phyloP scores from a whole-genome alignment of 1,140 invertebrate genomes.

The Coboldia fuscipes region DNA sequence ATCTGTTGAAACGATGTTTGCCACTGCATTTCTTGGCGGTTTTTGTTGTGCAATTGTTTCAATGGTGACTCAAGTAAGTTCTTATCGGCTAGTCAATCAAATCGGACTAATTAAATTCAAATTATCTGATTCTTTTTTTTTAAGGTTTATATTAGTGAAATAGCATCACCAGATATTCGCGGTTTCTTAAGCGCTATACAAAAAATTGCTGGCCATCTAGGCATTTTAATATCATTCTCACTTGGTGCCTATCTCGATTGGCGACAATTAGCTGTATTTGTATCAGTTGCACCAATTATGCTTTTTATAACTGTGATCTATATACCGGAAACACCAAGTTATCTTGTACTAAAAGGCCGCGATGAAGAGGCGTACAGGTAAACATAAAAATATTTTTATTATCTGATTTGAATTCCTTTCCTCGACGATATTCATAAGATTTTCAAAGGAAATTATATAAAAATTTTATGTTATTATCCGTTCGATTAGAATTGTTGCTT shows the following conservation, averaged over 20 bases:
- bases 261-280: conserved; percentile 53
- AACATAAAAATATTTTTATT: too few species aligned
- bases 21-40: conserved; percentile 58
- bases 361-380: conserved; percentile 38
- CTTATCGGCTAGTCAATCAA: conserved; percentile 1
- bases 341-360: conserved; percentile 32
- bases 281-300: conserved; percentile 41
- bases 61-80: conserved; percentile 48
- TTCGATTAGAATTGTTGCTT: too few species aligned
- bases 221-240: conserved; percentile 62
- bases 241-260: conserved; percentile 67
- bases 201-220: conserved; percentile 67
- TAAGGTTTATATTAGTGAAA: conserved; percentile 83
- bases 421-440: too few species aligned
- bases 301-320: conserved; percentile 31
- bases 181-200: conserved; percentile 70
- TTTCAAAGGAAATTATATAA: too few species aligned
- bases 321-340: conserved; percentile 50
- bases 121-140: conserved; percentile 8
- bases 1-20: conserved; percentile 57
- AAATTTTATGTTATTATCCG: too few species aligned
- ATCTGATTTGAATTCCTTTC: too few species aligned
- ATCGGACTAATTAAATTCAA: conserved; percentile 2
- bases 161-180: conserved; percentile 64
- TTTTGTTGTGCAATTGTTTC: conserved; percentile 66